Evolutionary conservation across 2,113 vertebrate genomes (phyloP).

Genomic region (Pandion haliaetus): DNA sequence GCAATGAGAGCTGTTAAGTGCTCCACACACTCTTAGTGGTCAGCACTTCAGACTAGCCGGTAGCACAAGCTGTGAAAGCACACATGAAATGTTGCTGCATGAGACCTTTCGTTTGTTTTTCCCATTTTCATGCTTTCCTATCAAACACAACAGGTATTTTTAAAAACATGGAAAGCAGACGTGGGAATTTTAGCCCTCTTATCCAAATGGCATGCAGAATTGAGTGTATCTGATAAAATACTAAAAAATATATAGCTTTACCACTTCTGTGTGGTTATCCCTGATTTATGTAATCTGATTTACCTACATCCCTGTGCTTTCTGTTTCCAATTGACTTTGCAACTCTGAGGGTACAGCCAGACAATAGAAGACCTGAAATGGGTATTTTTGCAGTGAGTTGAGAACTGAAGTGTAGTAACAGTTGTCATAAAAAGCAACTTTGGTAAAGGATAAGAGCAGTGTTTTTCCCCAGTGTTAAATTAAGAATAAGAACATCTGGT

Average conservation of each 20-base stretch:
- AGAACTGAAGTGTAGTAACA: background rate
- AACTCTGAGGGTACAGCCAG: background rate
- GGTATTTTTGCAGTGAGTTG: background rate
- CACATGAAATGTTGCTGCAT: background rate
- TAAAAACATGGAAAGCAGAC: background rate
- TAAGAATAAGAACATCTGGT: background rate
- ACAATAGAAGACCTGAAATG: background rate
- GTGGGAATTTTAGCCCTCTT: background rate
- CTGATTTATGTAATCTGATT: background rate
- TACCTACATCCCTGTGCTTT: background rate
- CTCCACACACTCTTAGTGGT: background rate
- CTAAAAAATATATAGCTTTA: background rate
- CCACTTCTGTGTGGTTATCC: background rate
- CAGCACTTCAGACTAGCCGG: background rate
- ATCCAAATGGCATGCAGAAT: background rate
- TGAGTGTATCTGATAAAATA: background rate
- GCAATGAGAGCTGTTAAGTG: background rate
- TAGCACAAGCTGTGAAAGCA: background rate
- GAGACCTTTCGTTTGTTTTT: background rate
- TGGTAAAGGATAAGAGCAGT: background rate
- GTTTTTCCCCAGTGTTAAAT: background rate
- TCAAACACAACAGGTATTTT: background rate
- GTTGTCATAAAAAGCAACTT: background rate
- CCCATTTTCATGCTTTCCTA: background rate
- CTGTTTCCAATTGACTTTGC: conserved; percentile 23